A percentile compares a stretch with the other conserved stretches of the same genome.
Evolutionary conservation across 1,140 invertebrate species (phyloP).

Genomic region (Halyomorpha halys): DNA sequence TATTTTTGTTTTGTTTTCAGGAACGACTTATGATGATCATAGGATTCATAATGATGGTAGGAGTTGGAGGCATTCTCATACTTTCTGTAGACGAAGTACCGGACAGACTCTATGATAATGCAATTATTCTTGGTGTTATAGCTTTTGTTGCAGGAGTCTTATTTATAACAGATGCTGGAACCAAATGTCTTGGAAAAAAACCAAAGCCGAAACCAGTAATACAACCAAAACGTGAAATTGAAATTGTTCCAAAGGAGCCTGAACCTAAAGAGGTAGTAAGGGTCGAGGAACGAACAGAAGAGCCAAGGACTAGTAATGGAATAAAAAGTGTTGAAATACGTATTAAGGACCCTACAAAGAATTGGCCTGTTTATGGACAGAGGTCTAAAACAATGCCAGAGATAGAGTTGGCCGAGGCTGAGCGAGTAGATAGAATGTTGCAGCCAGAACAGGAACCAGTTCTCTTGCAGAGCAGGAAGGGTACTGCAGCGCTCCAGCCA

Average conservation of each 20-base stretch:
- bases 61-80: slow-evolving; percentile 54
- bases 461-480: slow-evolving; percentile 2
- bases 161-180: slow-evolving; percentile 54
- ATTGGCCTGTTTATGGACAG: background rate
- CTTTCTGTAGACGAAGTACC: slow-evolving; percentile 59
- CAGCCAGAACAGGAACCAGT: background rate
- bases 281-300: slow-evolving; percentile 12
- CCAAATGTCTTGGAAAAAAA: slow-evolving; percentile 19
- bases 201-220: slow-evolving; percentile 7
- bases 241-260: background rate
- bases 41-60: slow-evolving; percentile 53
- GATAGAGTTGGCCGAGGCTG: background rate
- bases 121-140: slow-evolving; percentile 52
- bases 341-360: slow-evolving; percentile 24
- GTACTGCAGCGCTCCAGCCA: background rate
- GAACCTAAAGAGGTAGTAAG: background rate
- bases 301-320: slow-evolving; percentile 4
- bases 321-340: slow-evolving; percentile 25
- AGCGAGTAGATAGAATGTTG: background rate
- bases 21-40: slow-evolving; percentile 54
- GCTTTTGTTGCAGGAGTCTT: slow-evolving; percentile 54
- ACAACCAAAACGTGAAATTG: slow-evolving; percentile 10
- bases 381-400: background rate
- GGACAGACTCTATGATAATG: slow-evolving; percentile 53
- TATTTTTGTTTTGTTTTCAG: slow-evolving; percentile 32